Evolutionary conservation across 2,888 invertebrate species (phyloP), one percentile per base, ranked within the genome.

Genomic region (Choristoneura rosaceana): DNA sequence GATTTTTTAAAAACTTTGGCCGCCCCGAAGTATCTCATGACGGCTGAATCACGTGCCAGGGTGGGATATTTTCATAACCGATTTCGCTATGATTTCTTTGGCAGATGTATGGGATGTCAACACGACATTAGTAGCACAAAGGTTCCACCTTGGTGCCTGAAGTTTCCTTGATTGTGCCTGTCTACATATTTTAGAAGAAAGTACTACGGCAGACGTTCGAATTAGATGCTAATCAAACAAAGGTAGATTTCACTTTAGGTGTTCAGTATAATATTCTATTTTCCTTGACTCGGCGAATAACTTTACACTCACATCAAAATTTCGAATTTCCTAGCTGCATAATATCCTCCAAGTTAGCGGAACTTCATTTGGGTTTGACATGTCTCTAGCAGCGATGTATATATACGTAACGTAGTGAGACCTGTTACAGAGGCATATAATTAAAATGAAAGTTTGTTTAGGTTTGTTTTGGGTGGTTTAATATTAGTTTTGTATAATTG

Each of bases 281-380:
- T 25, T 17, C 9, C 52, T 17, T 52, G 52, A 52, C 52, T 9
- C 52, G 52, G 52, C 17, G n/a, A 47, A 17, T n/a, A 52, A 52
- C 52, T 52, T 17, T 52, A 17, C 25, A 55, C 25, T 55, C 3
- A 12, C 55, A 25, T 17, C 55, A 55, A 55, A 55, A 55, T 55
- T 25, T 55, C 25, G 25, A 55, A 55, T 55, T 25, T 25, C 55
- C 52, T 10, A n/a, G 55, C 55, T 55, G 25, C 55, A 55, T 55
- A 55, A 55, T 55, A 55, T 55, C 25, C 15, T 12, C 55, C n/a
- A 55, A 55, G 55, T 55, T 55, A 55, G 55, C 4, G 25, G 55
- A 55, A 55, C 55, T 55, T 55, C 55, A 55, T 25, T 55, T 55
- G 12, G 55, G 55, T 25, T 52, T 52, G 52, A 17, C 52, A 17